Conservation (phyloP, 2,888 invertebrate genomes). For the Pheosia tremula region DNA sequence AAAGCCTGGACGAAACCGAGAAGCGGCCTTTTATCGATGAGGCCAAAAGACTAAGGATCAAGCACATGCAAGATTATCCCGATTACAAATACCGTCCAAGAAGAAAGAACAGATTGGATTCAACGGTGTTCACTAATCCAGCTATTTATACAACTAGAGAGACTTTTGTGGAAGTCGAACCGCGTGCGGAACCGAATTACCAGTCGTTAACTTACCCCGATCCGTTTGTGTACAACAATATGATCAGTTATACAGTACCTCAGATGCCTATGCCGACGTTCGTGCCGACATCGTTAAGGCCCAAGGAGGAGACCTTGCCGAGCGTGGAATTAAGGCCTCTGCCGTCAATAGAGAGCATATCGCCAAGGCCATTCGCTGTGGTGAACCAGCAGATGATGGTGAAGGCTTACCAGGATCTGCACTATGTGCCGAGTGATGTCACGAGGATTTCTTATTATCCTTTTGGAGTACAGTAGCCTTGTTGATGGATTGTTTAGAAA, state of each 20-base stretch:
- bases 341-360: conserved; percentile 80
- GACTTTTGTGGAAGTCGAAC: conserved; percentile 69
- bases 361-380: conserved; percentile 73
- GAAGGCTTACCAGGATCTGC: conserved; percentile 77
- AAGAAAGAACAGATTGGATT: conserved; percentile 84
- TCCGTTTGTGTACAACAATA: conserved; percentile 74
- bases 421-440: conserved; percentile 74
- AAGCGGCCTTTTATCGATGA: conserved; percentile 96
- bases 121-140: conserved; percentile 58
- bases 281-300: conserved; percentile 60
- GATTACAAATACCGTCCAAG: conserved; percentile 89
- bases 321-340: conserved; percentile 70
- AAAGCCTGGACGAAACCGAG: conserved; percentile 89
- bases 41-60: conserved; percentile 90
- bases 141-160: conserved; percentile 63
- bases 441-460: conserved; percentile 78
- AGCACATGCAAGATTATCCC: conserved; percentile 89
- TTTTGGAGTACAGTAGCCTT: conserved; percentile 68
- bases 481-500: too few species aligned
- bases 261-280: conserved; percentile 63
- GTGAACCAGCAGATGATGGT: conserved; percentile 82
- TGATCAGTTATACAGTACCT: conserved; percentile 73
- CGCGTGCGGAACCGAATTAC: conserved; percentile 62
- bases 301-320: conserved; percentile 66
- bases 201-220: conserved; percentile 69